phyloP scores from a whole-genome alignment of 2,888 invertebrate genomes.

The Herminia tarsipennalis region DNA sequence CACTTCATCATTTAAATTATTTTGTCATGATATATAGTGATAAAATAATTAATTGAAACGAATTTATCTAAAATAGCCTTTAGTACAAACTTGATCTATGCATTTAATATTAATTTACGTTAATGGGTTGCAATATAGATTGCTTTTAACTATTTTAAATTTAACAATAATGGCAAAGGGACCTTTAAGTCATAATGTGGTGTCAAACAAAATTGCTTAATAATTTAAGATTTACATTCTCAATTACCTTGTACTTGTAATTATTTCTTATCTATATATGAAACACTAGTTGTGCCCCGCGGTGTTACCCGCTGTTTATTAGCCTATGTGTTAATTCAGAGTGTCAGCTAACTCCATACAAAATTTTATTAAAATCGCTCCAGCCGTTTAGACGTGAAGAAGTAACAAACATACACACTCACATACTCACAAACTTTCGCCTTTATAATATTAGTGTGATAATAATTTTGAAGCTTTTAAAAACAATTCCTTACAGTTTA shows the following conservation, averaged over 20 bases:
- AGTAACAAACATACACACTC: no score
- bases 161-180: background rate
- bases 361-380: no score
- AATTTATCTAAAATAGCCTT: background rate
- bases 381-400: background rate
- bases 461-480: no score
- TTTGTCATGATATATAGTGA: no score
- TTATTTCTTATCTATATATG: background rate
- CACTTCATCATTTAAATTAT: no score
- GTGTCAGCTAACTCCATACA: no score
- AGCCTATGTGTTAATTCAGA: no score
- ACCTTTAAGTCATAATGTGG: conserved; percentile 9
- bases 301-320: no score
- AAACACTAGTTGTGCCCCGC: no score
- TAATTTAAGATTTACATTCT: background rate
- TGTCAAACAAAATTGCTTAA: conserved; percentile 7
- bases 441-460: no score
- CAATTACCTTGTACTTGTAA: background rate
- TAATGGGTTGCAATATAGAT: background rate
- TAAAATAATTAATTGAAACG: background rate
- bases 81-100: background rate
- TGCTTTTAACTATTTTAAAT: conserved; percentile 1
- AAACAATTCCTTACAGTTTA: no score
- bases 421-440: no score
- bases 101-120: background rate